phyloP scores from a whole-genome alignment of 2,797 vertebrate species.

The Alcedo quadribrachys region DNA sequence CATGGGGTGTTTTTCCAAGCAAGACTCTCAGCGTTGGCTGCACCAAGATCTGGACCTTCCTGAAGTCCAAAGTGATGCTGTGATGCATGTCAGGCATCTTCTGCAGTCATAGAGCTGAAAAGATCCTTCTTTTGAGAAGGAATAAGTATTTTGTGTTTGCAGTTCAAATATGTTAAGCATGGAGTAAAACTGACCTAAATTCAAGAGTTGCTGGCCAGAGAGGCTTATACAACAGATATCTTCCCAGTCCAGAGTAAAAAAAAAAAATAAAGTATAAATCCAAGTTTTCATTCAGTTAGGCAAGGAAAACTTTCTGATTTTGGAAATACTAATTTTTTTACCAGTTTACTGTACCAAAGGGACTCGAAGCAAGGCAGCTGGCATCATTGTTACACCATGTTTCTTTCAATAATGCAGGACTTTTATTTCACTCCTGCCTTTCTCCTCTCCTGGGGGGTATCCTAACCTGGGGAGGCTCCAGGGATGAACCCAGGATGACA shows the following conservation, averaged over 20 bases:
- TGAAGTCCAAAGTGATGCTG: background rate
- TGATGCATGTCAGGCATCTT: background rate
- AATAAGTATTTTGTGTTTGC: background rate
- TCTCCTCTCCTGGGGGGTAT: background rate
- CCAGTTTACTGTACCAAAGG: background rate
- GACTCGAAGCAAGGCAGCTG: background rate
- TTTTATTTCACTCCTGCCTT: background rate
- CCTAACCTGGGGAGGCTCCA: background rate
- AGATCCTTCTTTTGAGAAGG: background rate
- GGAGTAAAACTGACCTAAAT: background rate
- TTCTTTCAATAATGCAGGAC: background rate
- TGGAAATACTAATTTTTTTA: background rate
- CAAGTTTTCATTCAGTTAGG: background rate
- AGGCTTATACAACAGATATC: background rate
- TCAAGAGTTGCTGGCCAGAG: background rate
- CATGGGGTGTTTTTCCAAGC: background rate
- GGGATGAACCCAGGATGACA: background rate
- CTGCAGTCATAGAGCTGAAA: background rate
- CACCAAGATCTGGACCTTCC: background rate
- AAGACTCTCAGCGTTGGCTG: background rate
- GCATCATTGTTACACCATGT: accelerated
- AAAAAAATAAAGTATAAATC: background rate
- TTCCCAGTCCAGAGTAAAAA: background rate
- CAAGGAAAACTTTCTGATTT: background rate
- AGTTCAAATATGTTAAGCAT: background rate